These are phyloP conservation scores for Anoncus sp. DNA, from an alignment of 2,888 invertebrate genomes.

Conservation along the genomic window DNA sequence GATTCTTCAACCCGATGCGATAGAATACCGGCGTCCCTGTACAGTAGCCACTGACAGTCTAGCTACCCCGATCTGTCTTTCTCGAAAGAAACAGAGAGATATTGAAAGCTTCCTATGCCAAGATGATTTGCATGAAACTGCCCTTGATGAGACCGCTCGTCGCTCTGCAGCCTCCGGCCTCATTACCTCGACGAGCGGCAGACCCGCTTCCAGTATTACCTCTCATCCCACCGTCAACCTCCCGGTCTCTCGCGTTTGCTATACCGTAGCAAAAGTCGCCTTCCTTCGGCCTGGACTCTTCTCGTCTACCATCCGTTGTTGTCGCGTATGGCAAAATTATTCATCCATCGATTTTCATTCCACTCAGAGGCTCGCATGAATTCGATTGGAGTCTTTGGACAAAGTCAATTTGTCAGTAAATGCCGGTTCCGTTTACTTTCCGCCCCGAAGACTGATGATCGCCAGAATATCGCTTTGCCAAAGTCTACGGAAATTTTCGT, in stretches of 20 bases:
- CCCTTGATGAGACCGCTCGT: constrained; percentile 71
- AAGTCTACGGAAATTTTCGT: constrained; percentile 48
- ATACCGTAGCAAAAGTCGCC: constrained; percentile 45
- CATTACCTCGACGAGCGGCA: constrained; percentile 67
- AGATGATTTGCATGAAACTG: constrained; percentile 76
- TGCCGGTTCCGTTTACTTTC: constrained; percentile 62
- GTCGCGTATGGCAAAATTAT: constrained; percentile 60
- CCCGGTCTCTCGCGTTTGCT: constrained; percentile 39
- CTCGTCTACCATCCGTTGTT: constrained; percentile 64
- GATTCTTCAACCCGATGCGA: constrained; percentile 45
- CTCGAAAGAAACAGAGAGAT: constrained; percentile 43
- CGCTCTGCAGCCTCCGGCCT: constrained; percentile 69
- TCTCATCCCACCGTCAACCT: constrained; percentile 48
- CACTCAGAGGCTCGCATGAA: constrained; percentile 52
- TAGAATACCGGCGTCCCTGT: constrained; percentile 54
- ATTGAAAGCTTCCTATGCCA: constrained; percentile 50
- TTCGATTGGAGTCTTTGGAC: constrained; percentile 50
- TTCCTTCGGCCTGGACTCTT: constrained; percentile 27
- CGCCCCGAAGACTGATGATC: constrained; percentile 46
- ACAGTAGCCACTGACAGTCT: constrained; percentile 64
- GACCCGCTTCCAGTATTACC: constrained; percentile 50
- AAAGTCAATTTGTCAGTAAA: constrained; percentile 58
- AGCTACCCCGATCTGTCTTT: constrained; percentile 59
- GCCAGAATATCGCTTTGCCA: constrained; percentile 50
- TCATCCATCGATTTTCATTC: constrained; percentile 58